These are phyloP conservation scores for Diuraphis noxia DNA, from an alignment of 1,140 invertebrate genomes.

Conservation along the genomic window DNA sequence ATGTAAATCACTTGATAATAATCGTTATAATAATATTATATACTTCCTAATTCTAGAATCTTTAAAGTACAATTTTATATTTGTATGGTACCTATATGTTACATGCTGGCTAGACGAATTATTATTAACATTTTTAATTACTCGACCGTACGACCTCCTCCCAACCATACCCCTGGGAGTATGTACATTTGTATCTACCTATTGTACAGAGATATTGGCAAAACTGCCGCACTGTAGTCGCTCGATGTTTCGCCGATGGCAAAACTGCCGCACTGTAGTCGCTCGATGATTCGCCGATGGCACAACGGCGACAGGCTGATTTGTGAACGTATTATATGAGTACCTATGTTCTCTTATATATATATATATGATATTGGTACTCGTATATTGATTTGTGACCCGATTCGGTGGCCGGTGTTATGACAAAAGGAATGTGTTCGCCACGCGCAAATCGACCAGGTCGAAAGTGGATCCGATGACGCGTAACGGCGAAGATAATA, in stretches of 20 bases:
- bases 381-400: constrained; percentile 14
- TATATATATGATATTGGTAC: not conserved
- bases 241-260: not conserved
- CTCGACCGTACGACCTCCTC: not conserved
- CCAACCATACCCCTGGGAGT: too few species aligned
- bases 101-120: not conserved
- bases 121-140: not conserved
- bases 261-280: too few species aligned
- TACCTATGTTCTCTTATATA: not conserved
- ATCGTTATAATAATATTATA: too few species aligned
- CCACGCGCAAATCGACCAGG: constrained; percentile 17
- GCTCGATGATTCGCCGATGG: not conserved
- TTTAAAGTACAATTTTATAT: too few species aligned
- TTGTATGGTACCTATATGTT: not conserved
- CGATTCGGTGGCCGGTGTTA: not conserved
- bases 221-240: not conserved
- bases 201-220: not conserved
- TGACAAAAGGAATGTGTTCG: constrained; percentile 24
- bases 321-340: not conserved
- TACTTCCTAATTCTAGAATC: too few species aligned
- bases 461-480: constrained; percentile 2
- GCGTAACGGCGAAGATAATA: constrained; percentile 25
- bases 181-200: not conserved
- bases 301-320: not conserved
- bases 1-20: too few species aligned